Conservation (phyloP, 1,140 invertebrate species). For the Cryptotermes secundus region DNA sequence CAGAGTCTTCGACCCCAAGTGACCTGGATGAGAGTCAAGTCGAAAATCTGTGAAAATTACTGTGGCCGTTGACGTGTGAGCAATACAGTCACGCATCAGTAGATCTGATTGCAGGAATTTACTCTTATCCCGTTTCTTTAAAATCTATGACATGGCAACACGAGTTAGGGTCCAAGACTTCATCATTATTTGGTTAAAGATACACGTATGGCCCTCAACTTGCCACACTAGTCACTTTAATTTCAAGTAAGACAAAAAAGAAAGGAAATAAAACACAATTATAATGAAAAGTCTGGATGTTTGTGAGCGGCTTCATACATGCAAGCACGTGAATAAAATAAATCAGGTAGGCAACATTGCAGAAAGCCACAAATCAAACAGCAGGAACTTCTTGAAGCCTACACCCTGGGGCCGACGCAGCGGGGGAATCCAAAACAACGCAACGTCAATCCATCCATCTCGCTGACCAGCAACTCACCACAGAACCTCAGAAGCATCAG, state of each 20-base stretch:
- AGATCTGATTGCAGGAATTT: not conserved
- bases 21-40: not conserved
- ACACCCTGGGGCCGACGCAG: not conserved
- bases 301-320: not conserved
- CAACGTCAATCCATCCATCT: constrained; percentile 11
- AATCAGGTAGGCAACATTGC: constrained; percentile 14
- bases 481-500: no score
- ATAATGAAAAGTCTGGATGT: not conserved
- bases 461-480: not conserved
- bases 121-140: not conserved
- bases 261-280: not conserved
- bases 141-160: not conserved
- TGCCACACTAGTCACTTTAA: not conserved
- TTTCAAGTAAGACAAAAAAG: not conserved
- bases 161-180: not conserved
- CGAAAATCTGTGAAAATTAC: not conserved
- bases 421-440: not conserved
- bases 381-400: constrained; percentile 5
- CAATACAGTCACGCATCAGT: not conserved
- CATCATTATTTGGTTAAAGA: not conserved
- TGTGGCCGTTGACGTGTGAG: not conserved
- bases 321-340: constrained; percentile 17
- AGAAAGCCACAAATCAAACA: constrained; percentile 11
- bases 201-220: not conserved
- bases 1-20: not conserved